phyloP scores from a whole-genome alignment of 2,888 invertebrate species.

The Watsonalla binaria region DNA sequence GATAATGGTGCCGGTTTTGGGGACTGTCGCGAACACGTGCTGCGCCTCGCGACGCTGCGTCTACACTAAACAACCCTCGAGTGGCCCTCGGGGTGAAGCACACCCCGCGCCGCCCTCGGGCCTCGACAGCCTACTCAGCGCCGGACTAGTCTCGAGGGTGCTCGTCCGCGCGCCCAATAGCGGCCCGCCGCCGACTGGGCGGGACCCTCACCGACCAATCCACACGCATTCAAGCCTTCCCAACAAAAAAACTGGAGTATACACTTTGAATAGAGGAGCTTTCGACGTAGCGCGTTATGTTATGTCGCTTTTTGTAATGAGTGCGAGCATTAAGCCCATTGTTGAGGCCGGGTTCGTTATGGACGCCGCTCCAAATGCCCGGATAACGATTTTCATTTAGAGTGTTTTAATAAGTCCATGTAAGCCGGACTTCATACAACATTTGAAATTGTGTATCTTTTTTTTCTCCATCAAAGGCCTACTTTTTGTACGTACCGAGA shows the following conservation, averaged over 20 bases:
- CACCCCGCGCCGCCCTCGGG: constrained; percentile 74
- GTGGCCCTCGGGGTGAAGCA: constrained; percentile 77
- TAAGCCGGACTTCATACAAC: constrained; percentile 62
- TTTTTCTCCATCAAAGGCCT: constrained; percentile 12
- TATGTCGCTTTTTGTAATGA: constrained; percentile 79
- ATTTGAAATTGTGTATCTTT: constrained; percentile 33
- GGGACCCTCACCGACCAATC: constrained; percentile 61
- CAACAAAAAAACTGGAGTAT: constrained; percentile 74
- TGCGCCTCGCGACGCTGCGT: constrained; percentile 71
- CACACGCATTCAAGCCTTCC: constrained; percentile 52
- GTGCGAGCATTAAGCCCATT: constrained; percentile 77
- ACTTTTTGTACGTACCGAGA: background rate
- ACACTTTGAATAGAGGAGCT: constrained; percentile 76
- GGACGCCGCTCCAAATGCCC: constrained; percentile 72
- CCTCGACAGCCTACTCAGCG: constrained; percentile 77
- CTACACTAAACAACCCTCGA: constrained; percentile 77
- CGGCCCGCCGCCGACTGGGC: constrained; percentile 51
- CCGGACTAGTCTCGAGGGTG: constrained; percentile 69
- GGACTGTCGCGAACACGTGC: constrained; percentile 65
- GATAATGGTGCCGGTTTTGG: constrained; percentile 65
- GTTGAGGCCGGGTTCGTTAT: constrained; percentile 75
- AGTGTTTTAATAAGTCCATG: constrained; percentile 74
- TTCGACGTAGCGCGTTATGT: constrained; percentile 75
- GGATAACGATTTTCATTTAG: constrained; percentile 77
- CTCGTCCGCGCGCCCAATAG: constrained; percentile 66